These are phyloP conservation scores for Anas flavirostris DNA, from an alignment of 2,797 vertebrate species.

Conservation along the genomic window DNA sequence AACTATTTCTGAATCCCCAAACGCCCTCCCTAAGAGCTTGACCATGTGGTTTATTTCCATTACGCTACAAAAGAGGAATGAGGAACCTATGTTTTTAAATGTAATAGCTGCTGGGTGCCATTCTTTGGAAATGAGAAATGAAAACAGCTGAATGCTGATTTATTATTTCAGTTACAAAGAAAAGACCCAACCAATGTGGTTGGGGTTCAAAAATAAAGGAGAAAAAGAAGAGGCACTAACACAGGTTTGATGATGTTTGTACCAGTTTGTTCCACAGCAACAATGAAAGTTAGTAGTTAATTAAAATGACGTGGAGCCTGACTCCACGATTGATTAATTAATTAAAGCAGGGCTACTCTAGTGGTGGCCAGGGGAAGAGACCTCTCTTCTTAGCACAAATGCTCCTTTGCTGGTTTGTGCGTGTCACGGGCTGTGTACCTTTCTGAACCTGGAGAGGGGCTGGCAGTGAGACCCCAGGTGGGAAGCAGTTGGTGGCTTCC, in stretches of 20 bases:
- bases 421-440: neutral
- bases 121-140: neutral
- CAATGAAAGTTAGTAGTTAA: neutral
- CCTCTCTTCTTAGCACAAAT: neutral
- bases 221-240: neutral
- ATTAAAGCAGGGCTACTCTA: neutral
- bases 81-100: neutral
- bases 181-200: neutral
- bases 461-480: neutral
- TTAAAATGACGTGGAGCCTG: neutral
- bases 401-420: neutral
- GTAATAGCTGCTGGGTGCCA: neutral
- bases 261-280: neutral
- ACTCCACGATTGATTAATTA: neutral
- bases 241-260: neutral
- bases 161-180: neutral
- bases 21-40: neutral
- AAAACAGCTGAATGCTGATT: slow-evolving; percentile 10
- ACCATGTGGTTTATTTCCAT: neutral
- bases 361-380: neutral
- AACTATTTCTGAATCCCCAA: slow-evolving; percentile 10
- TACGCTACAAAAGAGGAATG: neutral
- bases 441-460: neutral
- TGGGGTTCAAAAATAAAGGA: neutral
- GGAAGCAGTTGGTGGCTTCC: neutral